A percentile compares a stretch with the other conserved stretches of the same genome.
These are phyloP conservation scores for Trypoxylus dichotomus DNA, from an alignment of 1,140 invertebrate species.

Conservation along the genomic window DNA sequence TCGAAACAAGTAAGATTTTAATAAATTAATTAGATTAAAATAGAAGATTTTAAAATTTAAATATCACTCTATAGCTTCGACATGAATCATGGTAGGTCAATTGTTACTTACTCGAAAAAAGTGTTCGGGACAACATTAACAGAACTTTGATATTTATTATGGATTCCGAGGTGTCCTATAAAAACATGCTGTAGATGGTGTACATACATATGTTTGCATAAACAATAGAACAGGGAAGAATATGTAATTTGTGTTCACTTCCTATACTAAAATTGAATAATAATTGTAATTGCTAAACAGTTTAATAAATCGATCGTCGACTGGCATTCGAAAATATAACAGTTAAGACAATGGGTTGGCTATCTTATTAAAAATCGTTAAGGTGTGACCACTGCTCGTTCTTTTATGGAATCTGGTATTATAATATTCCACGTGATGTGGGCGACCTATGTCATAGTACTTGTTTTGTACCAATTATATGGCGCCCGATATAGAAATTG, in stretches of 20 bases:
- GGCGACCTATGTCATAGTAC: background rate
- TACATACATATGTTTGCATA: background rate
- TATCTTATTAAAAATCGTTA: background rate
- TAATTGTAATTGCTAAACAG: constrained; percentile 12
- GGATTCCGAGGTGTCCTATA: too few relatives aligned
- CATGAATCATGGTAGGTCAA: too few relatives aligned
- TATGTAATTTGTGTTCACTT: background rate
- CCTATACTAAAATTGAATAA: background rate
- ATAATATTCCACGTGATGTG: background rate
- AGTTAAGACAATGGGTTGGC: background rate
- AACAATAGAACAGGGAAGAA: background rate
- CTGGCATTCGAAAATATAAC: background rate
- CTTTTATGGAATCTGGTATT: background rate
- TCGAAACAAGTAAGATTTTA: too few relatives aligned
- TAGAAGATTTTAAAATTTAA: too few relatives aligned
- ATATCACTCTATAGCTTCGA: too few relatives aligned
- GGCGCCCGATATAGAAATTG: background rate
- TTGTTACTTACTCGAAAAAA: too few relatives aligned
- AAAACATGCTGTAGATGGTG: too few relatives aligned
- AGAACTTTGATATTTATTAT: too few relatives aligned
- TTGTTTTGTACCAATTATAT: background rate
- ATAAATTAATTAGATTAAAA: too few relatives aligned
- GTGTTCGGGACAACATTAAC: too few relatives aligned
- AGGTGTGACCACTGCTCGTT: background rate
- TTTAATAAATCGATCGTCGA: background rate